Evolutionary conservation across 2,113 vertebrate species (phyloP).

Genomic region (Engraulis encrasicolus): DNA sequence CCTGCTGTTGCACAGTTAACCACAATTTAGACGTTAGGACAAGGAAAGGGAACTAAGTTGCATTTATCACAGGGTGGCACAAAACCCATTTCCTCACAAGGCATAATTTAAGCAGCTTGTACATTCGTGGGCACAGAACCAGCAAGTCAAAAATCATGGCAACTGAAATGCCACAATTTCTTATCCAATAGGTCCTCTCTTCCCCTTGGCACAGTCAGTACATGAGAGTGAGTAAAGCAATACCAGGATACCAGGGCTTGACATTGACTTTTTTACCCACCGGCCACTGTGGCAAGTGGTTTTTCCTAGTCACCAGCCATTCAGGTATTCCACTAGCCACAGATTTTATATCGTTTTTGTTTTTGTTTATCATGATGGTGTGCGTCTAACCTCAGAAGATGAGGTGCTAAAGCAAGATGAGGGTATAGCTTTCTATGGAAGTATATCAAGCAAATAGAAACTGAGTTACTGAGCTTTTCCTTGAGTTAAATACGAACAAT

Average conservation of each 20-base stretch:
- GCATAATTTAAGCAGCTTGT: neutral
- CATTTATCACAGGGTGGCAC: slow-evolving; percentile 64
- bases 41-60: slow-evolving; percentile 65
- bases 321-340: too few species aligned
- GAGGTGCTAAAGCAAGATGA: too few species aligned
- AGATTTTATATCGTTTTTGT: too few species aligned
- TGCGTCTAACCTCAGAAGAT: too few species aligned
- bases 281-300: too few species aligned
- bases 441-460: too few species aligned
- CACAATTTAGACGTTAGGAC: slow-evolving; percentile 71
- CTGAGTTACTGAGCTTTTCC: too few species aligned
- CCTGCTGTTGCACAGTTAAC: slow-evolving; percentile 58
- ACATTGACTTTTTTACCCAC: too few species aligned
- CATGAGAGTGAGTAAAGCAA: slow-evolving; percentile 46
- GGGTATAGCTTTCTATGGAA: too few species aligned
- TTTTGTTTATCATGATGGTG: too few species aligned
- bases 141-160: slow-evolving; percentile 53
- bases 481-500: too few species aligned
- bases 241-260: slow-evolving; percentile 45
- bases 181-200: slow-evolving; percentile 42
- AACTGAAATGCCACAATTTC: slow-evolving; percentile 58
- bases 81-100: slow-evolving; percentile 69
- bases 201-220: neutral
- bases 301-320: too few species aligned
- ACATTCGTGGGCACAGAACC: slow-evolving; percentile 56